Percentiles rank a stretch among this genome's conserved stretches.
These are phyloP conservation scores for Pipistrellus nathusii DNA, from an alignment of 2,797 vertebrate species.

Conservation along the genomic window DNA sequence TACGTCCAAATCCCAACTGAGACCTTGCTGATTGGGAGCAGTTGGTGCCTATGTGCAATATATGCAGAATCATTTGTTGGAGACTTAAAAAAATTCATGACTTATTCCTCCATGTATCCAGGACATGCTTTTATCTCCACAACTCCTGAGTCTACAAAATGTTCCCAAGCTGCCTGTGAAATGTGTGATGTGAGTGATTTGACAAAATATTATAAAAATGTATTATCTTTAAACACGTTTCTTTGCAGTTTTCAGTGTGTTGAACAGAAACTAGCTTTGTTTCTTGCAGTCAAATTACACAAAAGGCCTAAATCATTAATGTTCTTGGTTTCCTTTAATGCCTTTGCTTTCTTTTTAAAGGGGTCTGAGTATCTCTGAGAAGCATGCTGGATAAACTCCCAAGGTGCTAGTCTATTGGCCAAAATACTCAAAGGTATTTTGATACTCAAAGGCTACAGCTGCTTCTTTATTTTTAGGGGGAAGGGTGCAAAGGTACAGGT, in stretches of 20 bases:
- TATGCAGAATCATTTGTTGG: slow-evolving; percentile 36
- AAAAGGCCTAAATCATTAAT: slow-evolving; percentile 67
- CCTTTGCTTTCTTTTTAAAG: slow-evolving; percentile 57
- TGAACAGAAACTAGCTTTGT: slow-evolving; percentile 57
- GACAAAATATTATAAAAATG: neutral
- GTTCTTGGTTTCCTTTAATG: slow-evolving; percentile 48
- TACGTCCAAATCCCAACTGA: neutral
- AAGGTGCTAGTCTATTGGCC: slow-evolving; percentile 38
- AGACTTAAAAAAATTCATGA: neutral
- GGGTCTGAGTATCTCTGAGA: slow-evolving; percentile 35
- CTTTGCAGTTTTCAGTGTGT: slow-evolving; percentile 54
- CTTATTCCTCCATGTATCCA: neutral
- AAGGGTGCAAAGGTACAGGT: neutral
- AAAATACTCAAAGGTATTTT: slow-evolving; percentile 60
- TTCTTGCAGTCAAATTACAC: slow-evolving; percentile 56
- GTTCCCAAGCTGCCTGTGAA: slow-evolving; percentile 56
- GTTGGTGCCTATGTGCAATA: slow-evolving; percentile 5
- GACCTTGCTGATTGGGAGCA: slow-evolving; percentile 51
- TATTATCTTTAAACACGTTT: slow-evolving; percentile 45
- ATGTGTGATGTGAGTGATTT: neutral
- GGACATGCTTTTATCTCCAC: slow-evolving; percentile 58
- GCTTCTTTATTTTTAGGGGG: slow-evolving; percentile 34
- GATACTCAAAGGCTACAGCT: slow-evolving; percentile 13
- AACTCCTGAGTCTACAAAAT: neutral
- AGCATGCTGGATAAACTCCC: slow-evolving; percentile 47